phyloP scores from a whole-genome alignment of 2,888 invertebrate genomes.

The Pachymerium ferrugineum region DNA sequence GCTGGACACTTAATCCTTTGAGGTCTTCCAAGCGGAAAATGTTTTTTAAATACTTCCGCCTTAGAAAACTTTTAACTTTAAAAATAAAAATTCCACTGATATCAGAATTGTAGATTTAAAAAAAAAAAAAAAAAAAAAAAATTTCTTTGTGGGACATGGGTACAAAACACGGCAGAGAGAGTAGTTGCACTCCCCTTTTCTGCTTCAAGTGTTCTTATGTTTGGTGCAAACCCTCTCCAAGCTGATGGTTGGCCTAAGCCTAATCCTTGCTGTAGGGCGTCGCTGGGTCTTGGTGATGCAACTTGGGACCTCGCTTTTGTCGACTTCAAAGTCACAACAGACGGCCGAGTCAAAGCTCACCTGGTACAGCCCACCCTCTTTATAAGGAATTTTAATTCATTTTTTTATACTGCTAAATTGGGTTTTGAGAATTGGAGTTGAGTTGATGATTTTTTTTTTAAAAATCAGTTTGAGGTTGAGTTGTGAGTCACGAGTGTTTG shows the following conservation, averaged over 20 bases:
- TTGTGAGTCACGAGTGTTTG: not conserved
- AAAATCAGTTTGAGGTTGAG: too few relatives aligned
- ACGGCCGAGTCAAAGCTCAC: not conserved
- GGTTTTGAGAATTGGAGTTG: too few relatives aligned
- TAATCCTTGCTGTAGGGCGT: not conserved
- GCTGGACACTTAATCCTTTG: not conserved
- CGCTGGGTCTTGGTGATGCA: not conserved
- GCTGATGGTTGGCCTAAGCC: conserved; percentile 13
- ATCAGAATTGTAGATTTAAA: not conserved
- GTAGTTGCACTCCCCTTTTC: conserved; percentile 3
- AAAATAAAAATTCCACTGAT: too few relatives aligned
- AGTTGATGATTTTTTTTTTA: too few relatives aligned
- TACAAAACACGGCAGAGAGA: not conserved
- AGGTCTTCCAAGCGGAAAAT: not conserved
- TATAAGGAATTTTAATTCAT: not conserved
- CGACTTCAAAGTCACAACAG: not conserved
- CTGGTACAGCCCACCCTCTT: not conserved
- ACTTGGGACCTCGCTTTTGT: not conserved
- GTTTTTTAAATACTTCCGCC: too few relatives aligned
- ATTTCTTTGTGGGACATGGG: not conserved
- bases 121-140: not conserved
- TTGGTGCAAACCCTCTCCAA: conserved; percentile 6
- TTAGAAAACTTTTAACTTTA: too few relatives aligned
- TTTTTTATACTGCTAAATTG: too few relatives aligned
- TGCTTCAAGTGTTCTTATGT: conserved; percentile 2